Evolutionary conservation across 2,797 vertebrate species (phyloP), one percentile per base, ranked within the genome.

Genomic region (Chaenodraco wilsoni): DNA sequence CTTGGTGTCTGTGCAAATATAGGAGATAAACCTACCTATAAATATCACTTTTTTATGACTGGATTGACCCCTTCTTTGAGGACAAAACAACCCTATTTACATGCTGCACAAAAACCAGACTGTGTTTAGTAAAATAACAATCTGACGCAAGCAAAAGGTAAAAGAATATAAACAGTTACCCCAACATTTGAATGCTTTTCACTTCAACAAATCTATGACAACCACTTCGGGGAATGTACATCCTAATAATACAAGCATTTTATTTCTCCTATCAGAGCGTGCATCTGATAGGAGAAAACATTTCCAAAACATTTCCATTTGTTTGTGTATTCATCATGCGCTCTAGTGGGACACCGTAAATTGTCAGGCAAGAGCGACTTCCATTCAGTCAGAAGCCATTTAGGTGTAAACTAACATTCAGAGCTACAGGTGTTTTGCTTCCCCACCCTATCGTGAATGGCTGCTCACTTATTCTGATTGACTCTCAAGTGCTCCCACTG

Each of bases 401-500:
- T 84, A 82, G 76, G 81, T 69, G 69, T 51, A 75, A 72, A 82
- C 78, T 72, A 82, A 85, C 76, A 85, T 74, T 84, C 37, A 51
- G 65, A 69, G 74, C 76, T 74, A 78, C 89, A 89, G 89, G 82
- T 86, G 82, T 86, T 85, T 79, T 89, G 78, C 63, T 83, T 87
- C 67, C 61, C 69, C 66, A 55, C 55, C 69, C 79, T 65, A 81
- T 86, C 83, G 64, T 71, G 81, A 87, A 79, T 76, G 70, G 63
- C 64, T 86, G 83, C 79, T 89, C 84, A 69, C 79, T 83, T 82
- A 86, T 82, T 90, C 79, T 80, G 83, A 86, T 85, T 82, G 82
- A 89, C 76, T 88, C 80, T 86, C 68, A 74, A 85, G 83, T 63
- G 78, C 76, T 85, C 78, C 89, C 66, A 59, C 85, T 87, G 91